phyloP scores from a whole-genome alignment of 2,113 vertebrate genomes.

The Hemiprocne comata region DNA sequence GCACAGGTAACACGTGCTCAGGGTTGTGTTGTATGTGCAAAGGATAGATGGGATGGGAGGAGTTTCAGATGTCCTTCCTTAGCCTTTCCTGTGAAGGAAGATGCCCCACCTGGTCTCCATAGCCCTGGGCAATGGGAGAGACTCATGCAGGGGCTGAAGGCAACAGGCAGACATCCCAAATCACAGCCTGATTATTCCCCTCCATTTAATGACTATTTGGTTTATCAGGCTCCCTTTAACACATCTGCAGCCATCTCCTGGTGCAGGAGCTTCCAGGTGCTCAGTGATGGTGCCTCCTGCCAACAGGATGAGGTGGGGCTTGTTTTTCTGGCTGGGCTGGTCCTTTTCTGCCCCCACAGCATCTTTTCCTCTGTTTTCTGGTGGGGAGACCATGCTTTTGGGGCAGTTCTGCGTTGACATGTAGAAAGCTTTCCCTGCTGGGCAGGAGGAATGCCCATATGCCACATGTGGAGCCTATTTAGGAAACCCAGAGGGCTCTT shows the following conservation, averaged over 20 bases:
- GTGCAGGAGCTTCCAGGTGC: not conserved
- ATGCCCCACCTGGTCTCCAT: not conserved
- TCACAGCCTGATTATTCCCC: too few species aligned
- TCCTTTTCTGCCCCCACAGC: not conserved
- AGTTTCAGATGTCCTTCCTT: not conserved
- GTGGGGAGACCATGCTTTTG: not conserved
- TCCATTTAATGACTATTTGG: not conserved
- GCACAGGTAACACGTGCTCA: rapidly evolving
- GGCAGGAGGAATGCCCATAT: rapidly evolving
- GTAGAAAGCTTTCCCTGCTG: not conserved
- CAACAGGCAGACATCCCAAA: not conserved
- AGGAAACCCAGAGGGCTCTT: not conserved
- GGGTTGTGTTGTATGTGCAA: rapidly evolving
- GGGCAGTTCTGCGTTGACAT: not conserved
- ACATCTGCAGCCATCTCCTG: rapidly evolving
- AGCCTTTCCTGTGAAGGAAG: not conserved
- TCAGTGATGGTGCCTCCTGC: not conserved
- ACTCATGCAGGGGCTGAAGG: not conserved
- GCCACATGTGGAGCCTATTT: not conserved
- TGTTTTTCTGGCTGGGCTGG: not conserved
- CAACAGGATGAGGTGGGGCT: too few species aligned
- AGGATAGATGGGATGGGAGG: rapidly evolving
- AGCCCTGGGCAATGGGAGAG: not conserved
- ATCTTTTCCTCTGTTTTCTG: not conserved
- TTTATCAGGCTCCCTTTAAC: not conserved